phyloP scores from a whole-genome alignment of 2,888 invertebrate species.

The Ganaspis brasiliensis region DNA sequence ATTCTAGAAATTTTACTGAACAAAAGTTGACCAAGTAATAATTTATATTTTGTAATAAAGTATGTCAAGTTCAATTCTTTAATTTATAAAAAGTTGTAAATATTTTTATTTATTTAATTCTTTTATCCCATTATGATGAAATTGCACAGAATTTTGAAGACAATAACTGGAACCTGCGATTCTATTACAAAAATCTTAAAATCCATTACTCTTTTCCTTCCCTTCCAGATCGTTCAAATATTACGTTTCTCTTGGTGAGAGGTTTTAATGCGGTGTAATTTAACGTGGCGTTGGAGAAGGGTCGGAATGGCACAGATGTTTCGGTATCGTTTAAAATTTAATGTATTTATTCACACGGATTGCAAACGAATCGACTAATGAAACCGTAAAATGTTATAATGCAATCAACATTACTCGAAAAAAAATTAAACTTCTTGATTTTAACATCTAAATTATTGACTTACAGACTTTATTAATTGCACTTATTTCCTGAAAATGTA shows the following conservation, averaged over 20 bases:
- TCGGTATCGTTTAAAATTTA: slow-evolving; percentile 14
- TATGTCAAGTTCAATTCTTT: no score
- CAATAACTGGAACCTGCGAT: slow-evolving; percentile 18
- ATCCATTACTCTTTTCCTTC: slow-evolving; percentile 34
- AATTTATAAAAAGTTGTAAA: no score
- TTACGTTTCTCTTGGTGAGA: slow-evolving; percentile 36
- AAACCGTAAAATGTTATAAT: slow-evolving; percentile 12
- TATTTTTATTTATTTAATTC: not conserved
- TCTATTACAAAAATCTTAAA: slow-evolving; percentile 20
- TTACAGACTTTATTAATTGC: not conserved
- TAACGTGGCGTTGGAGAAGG: slow-evolving; percentile 17
- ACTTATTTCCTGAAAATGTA: no score
- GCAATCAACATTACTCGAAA: not conserved
- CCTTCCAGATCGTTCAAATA: slow-evolving; percentile 21
- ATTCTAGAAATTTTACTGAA: no score
- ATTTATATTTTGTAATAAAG: no score
- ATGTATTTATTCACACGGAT: slow-evolving; percentile 25
- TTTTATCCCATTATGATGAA: not conserved
- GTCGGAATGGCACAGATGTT: slow-evolving; percentile 33
- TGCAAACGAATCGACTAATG: not conserved
- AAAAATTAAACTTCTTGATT: not conserved
- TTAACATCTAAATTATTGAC: not conserved
- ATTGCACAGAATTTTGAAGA: not conserved
- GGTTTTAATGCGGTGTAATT: slow-evolving; percentile 40
- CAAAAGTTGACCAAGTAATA: no score